Base-by-base conservation (phyloP, 2,888 invertebrate species). In the Ecliptopera silaceata region DNA sequence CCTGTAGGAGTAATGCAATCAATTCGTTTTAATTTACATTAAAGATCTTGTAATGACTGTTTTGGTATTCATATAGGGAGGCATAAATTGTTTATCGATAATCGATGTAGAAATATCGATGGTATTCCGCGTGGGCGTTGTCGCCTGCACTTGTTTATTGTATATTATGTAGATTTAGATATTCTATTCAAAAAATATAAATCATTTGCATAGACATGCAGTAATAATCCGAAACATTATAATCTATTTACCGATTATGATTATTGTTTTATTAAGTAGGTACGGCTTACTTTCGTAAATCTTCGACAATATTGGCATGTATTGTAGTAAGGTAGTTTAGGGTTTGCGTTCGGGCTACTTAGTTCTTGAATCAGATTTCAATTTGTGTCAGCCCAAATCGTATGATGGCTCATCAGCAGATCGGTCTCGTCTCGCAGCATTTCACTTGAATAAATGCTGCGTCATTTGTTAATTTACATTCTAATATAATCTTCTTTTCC, bases 31-130 rank as follows among this genome's bases (percentile, higher is more conserved):
- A 61, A 59, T 63, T 54, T 61, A 61, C 54, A 59, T 61, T 56
- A 44, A 59, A 59, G 42, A 43, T 32, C 41, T 18, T 43, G 48
- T 54, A 54, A 74, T 69, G 64, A 56, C 39, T 31, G 49, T 55
- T 38, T 49, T 55, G 59, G 38, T 57, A 59, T 56, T 56, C 59
- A 57, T 59, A 52, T 48, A 57, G 68, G 46, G 65, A 68, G 50
- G 47, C 53, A 70, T 76, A 75, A 79, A 77, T 78, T 64, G 65
- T 71, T 74, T 68, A 73, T 77, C 73, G 69, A 64, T 61, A 54
- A 53, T 59, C 57, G 55, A 56, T 53, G 48, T 54, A 49, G 52
- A 56, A 49, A 51, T 59, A 43, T 47, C 56, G 54, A 61, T 56
- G 59, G 41, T 39, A 49, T 32, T 38, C 20, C 15, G 65, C 60